phyloP scores from a whole-genome alignment of 2,113 vertebrate species.

The cattle (Bos taurus) region DNA sequence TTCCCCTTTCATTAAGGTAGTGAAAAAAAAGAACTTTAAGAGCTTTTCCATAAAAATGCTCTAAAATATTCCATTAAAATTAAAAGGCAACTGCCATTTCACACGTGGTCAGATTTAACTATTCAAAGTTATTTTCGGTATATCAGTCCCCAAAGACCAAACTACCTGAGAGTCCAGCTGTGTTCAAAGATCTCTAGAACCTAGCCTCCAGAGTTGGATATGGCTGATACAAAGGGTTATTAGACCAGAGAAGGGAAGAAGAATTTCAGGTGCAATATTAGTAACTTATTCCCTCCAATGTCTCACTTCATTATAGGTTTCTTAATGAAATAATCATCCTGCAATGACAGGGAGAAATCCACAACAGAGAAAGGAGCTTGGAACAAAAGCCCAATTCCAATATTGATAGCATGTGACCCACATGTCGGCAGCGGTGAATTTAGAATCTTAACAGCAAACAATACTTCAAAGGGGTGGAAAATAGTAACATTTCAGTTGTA shows the following conservation, averaged over 20 bases:
- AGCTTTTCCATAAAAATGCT: constrained; percentile 65
- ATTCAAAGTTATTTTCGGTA: constrained; percentile 69
- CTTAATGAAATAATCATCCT: not conserved
- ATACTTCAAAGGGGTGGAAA: not conserved
- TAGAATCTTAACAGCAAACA: not conserved
- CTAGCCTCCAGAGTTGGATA: not conserved
- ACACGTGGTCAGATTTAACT: constrained; percentile 82
- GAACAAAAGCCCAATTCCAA: not conserved
- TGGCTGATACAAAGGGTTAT: not conserved
- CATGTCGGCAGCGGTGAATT: not conserved
- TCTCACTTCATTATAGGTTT: not conserved
- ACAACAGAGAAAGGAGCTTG: not conserved
- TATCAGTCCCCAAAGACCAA: constrained; percentile 72
- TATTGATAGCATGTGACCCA: not conserved
- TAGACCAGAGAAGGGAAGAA: constrained; percentile 7
- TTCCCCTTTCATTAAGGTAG: constrained; percentile 71
- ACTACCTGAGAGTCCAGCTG: constrained; percentile 76
- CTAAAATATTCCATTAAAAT: constrained; percentile 79
- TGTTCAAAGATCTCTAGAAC: constrained; percentile 77
- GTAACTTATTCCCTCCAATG: not conserved
- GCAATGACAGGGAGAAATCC: not conserved
- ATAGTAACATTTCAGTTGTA: not conserved
- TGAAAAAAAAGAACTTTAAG: constrained; percentile 66
- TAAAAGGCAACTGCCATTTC: constrained; percentile 77
- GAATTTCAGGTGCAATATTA: not conserved